Base-by-base conservation (phyloP, 2,113 vertebrate species). In the Apeltes quadracus region DNA sequence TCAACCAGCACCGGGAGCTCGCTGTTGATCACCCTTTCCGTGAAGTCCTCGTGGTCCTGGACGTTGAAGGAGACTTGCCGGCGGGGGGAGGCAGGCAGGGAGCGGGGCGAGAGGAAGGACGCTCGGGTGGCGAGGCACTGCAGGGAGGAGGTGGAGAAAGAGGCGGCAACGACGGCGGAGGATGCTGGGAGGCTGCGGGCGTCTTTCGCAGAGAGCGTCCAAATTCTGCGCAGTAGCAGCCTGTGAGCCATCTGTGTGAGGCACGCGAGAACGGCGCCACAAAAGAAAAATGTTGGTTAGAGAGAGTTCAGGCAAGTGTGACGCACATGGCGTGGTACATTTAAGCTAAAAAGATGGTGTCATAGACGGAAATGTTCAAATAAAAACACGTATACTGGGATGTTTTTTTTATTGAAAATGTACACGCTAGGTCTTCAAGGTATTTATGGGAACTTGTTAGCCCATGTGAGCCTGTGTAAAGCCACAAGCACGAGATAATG, bases 31-130 rank as follows among this genome's bases (percentile, higher is more conserved):
- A 99, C 98, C 55, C 97, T 89, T 69, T 97, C 95, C 38, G 96
- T 94, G 90, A 99, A 99, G 87, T 99, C 98, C 0, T 95, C 93
- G 0, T 94, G 93, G 36, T 98, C 96, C 90, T 99, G 97, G 63
- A 99, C 88, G 0, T 95, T 98, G 83, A 99, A 99, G 27, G 95
- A 95, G 25, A 88, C 92, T 0, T 74, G 51, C 16, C 91, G 72
- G 41, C 62, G 44, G 25, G 72, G 69, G 13, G 76, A 20, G 74
- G 83, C 85, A 53, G 72, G 72, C 9, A 86, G 76, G 56, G 74
- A 14, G 54, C 65, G 68, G 61, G 82, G 88, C 14, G 83, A 80
- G 27, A 90, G 81, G 66, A 90, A 76, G 59, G 81, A 61, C 15
- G 22, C 65, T 2, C 72, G 65, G 11, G 65, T 53, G 1, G 59